phyloP scores from a whole-genome alignment of 1,140 invertebrate genomes.

The Coelopa frigida region DNA sequence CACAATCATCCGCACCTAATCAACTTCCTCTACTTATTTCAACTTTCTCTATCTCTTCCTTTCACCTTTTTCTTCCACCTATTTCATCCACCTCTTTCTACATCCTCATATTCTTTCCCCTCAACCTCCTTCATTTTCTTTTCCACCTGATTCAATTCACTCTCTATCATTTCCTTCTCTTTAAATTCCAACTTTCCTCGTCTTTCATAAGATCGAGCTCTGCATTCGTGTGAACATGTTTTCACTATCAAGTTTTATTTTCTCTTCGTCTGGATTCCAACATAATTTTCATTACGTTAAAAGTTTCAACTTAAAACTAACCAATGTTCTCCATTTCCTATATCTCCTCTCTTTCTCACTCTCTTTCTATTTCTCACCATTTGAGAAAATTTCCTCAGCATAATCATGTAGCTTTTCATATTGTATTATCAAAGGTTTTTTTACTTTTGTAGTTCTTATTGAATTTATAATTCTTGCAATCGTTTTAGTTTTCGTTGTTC shows the following conservation, averaged over 20 bases:
- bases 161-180: neutral
- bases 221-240: no score
- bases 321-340: neutral
- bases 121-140: neutral
- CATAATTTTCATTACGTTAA: no score
- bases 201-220: no score
- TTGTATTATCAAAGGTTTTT: constrained; percentile 14
- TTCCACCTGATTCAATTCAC: neutral
- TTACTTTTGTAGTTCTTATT: no score
- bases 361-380: neutral
- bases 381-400: no score
- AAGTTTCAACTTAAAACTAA: no score
- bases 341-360: neutral
- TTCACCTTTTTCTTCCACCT: neutral
- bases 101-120: neutral
- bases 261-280: no score
- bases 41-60: neutral
- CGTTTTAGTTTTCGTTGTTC: no score
- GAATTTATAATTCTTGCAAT: no score
- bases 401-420: constrained; percentile 19
- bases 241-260: no score
- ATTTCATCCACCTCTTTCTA: neutral
- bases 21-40: neutral
- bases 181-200: neutral
- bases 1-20: no score